Percentiles rank a stretch among this genome's conserved stretches.
phyloP scores from a whole-genome alignment of 1,140 invertebrate genomes.

The Cherax destructor region DNA sequence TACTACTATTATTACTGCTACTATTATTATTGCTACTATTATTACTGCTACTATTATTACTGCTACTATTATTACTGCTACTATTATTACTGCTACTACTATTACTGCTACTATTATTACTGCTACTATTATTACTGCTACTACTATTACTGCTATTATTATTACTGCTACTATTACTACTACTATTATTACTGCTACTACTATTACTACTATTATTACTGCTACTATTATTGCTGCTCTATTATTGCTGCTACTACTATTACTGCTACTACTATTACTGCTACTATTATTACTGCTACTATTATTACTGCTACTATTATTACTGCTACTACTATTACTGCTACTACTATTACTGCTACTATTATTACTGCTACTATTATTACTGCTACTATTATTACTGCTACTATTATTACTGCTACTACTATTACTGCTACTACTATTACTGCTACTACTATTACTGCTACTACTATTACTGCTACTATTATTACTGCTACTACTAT shows the following conservation, averaged over 20 bases:
- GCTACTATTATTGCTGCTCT: neutral
- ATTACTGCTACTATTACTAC: too few species aligned
- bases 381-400: neutral
- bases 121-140: too few species aligned
- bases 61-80: neutral
- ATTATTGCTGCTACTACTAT: neutral
- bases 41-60: neutral
- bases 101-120: too few species aligned
- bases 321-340: neutral
- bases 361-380: neutral
- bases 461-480: neutral
- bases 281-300: slow-evolving; percentile 33
- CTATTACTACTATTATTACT: too few species aligned
- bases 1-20: too few species aligned
- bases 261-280: slow-evolving; percentile 2
- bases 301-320: slow-evolving; percentile 10
- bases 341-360: neutral
- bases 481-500: neutral
- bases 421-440: neutral
- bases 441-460: neutral
- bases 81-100: neutral
- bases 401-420: neutral
- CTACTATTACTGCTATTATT: too few species aligned
- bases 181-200: too few species aligned
- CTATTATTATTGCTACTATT: neutral